A percentile compares a stretch with the other conserved stretches of the same genome.
Evolutionary conservation across 2,797 vertebrate species (phyloP).

Genomic region (Orestias chungarensis): DNA sequence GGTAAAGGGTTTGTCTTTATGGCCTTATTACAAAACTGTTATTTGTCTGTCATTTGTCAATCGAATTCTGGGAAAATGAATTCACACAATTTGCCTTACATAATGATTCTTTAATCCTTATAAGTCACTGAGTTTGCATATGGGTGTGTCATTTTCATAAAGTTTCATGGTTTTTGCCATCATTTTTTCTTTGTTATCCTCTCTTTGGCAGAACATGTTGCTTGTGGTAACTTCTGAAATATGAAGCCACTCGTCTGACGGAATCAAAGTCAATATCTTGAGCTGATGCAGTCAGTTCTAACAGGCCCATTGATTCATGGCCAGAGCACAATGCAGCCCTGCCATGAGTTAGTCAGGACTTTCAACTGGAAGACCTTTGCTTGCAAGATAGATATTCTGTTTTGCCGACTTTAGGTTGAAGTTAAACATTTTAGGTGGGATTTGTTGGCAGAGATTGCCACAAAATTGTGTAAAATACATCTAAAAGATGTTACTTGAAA

Average conservation of each 20-base stretch:
- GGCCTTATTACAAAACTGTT: background rate
- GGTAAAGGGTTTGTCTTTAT: background rate
- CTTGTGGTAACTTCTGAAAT: constrained; percentile 1
- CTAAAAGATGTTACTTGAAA: too few species aligned
- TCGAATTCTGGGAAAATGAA: background rate
- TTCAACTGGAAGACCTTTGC: background rate
- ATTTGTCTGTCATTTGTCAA: background rate
- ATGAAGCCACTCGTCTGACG: background rate
- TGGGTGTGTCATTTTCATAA: background rate
- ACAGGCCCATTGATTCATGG: background rate
- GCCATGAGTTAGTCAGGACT: background rate
- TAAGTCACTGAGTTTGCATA: background rate
- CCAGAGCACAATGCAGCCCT: background rate
- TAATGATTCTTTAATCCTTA: background rate
- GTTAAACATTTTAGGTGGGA: background rate
- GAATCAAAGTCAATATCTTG: constrained; percentile 4
- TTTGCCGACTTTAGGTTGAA: background rate
- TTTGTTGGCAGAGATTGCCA: background rate
- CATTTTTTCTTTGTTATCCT: background rate
- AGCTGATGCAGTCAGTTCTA: background rate
- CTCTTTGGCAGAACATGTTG: background rate
- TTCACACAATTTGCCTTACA: background rate
- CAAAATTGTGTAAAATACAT: background rate
- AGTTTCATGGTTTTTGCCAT: background rate
- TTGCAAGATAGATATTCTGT: background rate